A percentile compares a stretch with the other conserved stretches of the same genome.
phyloP scores from a whole-genome alignment of 2,797 vertebrate species.

The Otolemur crassicaudatus region DNA sequence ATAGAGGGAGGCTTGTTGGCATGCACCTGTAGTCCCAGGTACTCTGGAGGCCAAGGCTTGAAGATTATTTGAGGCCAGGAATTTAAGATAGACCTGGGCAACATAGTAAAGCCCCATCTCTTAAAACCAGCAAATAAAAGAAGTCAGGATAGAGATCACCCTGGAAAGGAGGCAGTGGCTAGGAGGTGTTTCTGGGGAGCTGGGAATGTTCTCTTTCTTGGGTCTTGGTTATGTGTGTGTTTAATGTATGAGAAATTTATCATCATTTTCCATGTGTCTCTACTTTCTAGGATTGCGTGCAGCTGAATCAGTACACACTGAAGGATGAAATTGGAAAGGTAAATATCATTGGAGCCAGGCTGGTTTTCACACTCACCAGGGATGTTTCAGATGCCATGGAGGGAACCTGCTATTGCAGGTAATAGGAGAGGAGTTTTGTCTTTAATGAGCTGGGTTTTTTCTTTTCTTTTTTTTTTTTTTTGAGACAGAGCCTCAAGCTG shows the following conservation, averaged over 20 bases:
- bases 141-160: not conserved
- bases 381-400: not conserved
- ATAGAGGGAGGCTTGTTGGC: not conserved
- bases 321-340: slow-evolving; percentile 99
- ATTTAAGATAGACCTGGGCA: not conserved
- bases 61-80: not conserved
- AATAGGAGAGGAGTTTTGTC: not conserved
- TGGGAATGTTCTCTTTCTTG: not conserved
- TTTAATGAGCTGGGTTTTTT: not conserved
- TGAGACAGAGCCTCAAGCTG: too few species aligned
- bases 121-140: not conserved
- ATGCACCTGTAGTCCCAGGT: not conserved
- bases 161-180: not conserved
- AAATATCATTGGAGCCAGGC: slow-evolving; percentile 56
- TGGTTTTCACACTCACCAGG: not conserved
- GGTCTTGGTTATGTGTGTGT: not conserved
- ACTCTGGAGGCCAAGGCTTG: not conserved
- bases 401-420: not conserved
- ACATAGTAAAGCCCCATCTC: not conserved
- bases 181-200: not conserved
- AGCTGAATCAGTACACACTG: slow-evolving; percentile 98
- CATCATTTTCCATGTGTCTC: not conserved
- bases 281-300: slow-evolving; percentile 94
- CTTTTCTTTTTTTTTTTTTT: not conserved
- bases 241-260: not conserved